These are phyloP conservation scores for Hipparchia sbordonii DNA, from an alignment of 2,888 invertebrate species.

Conservation along the genomic window DNA sequence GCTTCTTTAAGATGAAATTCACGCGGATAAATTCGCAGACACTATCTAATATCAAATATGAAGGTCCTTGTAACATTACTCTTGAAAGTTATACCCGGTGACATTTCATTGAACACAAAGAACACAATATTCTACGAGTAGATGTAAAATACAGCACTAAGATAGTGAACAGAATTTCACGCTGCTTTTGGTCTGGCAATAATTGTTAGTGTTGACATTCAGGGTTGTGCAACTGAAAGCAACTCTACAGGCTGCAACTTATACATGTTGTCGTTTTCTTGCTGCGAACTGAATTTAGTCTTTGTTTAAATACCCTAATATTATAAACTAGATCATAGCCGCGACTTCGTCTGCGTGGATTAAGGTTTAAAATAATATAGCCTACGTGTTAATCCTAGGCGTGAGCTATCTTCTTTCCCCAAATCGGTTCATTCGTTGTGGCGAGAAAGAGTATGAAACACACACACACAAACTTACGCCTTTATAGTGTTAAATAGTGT, in stretches of 20 bases:
- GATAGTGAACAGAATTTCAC: slow-evolving; percentile 13
- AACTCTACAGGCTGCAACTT: background rate
- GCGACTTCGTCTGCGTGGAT: no score
- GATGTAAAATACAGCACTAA: slow-evolving; percentile 11
- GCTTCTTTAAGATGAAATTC: no score
- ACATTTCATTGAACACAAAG: slow-evolving; percentile 6
- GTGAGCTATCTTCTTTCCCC: no score
- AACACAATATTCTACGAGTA: background rate
- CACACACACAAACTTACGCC: no score
- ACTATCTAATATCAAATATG: background rate
- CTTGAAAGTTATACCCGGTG: background rate
- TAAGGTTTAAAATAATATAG: no score
- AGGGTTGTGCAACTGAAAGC: background rate
- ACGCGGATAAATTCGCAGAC: no score
- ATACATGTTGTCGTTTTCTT: background rate
- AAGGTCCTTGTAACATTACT: background rate
- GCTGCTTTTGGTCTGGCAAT: slow-evolving; percentile 8
- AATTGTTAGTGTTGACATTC: slow-evolving; percentile 18
- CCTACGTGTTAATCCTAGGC: no score
- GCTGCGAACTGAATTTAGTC: background rate
- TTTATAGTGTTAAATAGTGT: no score
- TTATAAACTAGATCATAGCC: no score
- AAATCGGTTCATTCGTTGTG: no score
- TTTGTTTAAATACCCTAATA: no score
- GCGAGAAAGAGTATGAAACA: no score